phyloP scores from a whole-genome alignment of 2,888 invertebrate genomes.

The Pelosia muscerda region DNA sequence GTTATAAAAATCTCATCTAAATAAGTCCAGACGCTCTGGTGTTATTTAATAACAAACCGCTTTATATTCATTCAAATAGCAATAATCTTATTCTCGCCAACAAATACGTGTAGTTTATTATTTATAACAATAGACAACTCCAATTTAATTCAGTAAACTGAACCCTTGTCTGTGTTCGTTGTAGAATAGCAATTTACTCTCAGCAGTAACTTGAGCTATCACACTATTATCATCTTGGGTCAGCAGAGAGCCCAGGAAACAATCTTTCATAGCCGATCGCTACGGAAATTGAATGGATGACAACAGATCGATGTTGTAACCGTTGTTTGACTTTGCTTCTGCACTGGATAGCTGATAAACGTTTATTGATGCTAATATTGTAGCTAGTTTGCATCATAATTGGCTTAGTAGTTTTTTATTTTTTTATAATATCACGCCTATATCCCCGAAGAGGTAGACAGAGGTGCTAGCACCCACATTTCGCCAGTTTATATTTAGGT shows the following conservation, averaged over 20 bases:
- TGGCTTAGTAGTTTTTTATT: background rate
- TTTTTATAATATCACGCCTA: background rate
- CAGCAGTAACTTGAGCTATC: constrained; percentile 46
- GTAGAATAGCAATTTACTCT: constrained; percentile 15
- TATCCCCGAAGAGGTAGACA: background rate
- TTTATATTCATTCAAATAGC: too few relatives aligned
- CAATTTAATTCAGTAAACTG: constrained; percentile 3
- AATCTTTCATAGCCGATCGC: constrained; percentile 53
- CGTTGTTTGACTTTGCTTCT: constrained; percentile 37
- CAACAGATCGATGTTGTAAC: constrained; percentile 45
- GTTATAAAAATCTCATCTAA: too few relatives aligned
- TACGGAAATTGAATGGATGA: constrained; percentile 54
- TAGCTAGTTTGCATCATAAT: constrained; percentile 3
- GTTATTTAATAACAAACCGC: too few relatives aligned
- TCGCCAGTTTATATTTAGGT: too few relatives aligned
- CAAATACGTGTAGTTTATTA: background rate
- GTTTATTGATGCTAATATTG: constrained; percentile 21
- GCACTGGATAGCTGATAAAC: constrained; percentile 14
- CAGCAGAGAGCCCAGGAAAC: constrained; percentile 49
- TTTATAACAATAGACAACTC: background rate
- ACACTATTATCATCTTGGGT: constrained; percentile 34
- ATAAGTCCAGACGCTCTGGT: too few relatives aligned
- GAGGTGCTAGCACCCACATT: background rate
- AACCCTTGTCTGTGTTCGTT: constrained; percentile 1
- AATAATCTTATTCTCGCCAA: too few relatives aligned